Evolutionary conservation across 2,113 vertebrate species (phyloP), one percentile per base, ranked within the genome.

Genomic region (Lontra canadensis): DNA sequence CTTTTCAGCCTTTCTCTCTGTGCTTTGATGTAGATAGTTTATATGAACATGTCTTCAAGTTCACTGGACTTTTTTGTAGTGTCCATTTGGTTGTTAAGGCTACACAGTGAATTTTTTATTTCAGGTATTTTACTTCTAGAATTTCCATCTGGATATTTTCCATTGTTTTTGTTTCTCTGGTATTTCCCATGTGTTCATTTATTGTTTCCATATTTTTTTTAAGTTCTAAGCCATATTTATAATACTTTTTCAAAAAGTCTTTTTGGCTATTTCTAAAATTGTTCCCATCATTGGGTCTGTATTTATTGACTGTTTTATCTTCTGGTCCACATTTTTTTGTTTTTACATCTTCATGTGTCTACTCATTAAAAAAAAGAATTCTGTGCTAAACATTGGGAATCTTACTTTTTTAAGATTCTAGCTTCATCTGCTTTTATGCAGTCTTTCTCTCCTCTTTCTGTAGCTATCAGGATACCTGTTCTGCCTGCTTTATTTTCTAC

Each of bases 121-220:
- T 84, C 39, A 36, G n/a, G 13, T 97, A 42, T 78, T 78, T 94
- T 59, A 63, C 78, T 69, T 93, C 8, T 91, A 47, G 57, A 85
- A 89, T 91, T 96, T 81, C 82, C 49, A 52, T 52, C 92, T 85
- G 31, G 55, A 42, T 31, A 7, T 76, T 84, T 74, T 63, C 34
- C 65, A 42, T 94, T 13, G 57, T 67, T 94, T 96, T 95, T 86
- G n/a, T 65, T 90, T 88, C 55, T 80, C n/a, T 39, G 23, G 4
- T 31, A 79, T 74, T 83, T 83, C n/a, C 52, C 3, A 17, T 61
- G 44, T 92, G 20, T 79, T 84, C 57, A 82, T 34, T 84, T 49
- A 59, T 81, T 89, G 18, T 93, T 94, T 90, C 20, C 26, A 55
- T 82, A 52, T 98, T 92, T 86, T 44, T 71, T 94, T 94, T 88